These are phyloP conservation scores for Phalanger gymnotis DNA, from an alignment of 2,797 vertebrate genomes.

Conservation along the genomic window DNA sequence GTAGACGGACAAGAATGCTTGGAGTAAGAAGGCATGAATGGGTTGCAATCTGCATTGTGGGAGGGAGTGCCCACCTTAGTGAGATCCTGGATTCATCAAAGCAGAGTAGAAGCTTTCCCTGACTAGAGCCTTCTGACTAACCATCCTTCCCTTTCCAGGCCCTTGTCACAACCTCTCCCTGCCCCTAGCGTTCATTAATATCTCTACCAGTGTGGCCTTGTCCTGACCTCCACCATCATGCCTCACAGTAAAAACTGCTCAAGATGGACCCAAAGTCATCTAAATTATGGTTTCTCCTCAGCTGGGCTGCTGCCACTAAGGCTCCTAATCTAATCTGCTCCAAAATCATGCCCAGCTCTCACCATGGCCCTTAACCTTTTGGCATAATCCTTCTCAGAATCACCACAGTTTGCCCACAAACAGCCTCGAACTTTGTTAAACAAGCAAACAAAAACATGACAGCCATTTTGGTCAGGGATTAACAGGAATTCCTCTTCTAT, in stretches of 20 bases:
- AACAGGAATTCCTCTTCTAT: not conserved
- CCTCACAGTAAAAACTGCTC: conserved; percentile 25
- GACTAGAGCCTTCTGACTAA: not conserved
- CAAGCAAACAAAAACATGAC: not conserved
- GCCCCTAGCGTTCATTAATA: not conserved
- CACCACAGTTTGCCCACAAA: not conserved
- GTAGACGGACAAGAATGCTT: not conserved
- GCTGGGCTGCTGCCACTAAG: not conserved
- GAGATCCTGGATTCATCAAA: not conserved
- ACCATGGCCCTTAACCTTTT: not conserved
- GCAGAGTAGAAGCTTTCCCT: not conserved
- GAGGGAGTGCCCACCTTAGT: not conserved
- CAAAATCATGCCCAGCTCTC: not conserved
- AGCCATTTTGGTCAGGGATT: not conserved
- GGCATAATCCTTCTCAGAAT: not conserved
- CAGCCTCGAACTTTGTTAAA: not conserved
- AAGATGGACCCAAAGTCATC: not conserved
- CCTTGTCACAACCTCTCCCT: not conserved
- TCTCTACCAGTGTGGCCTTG: not conserved
- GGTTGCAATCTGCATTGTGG: not conserved
- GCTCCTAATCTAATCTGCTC: not conserved
- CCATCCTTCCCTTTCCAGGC: not conserved
- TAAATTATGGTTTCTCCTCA: conserved; percentile 4
- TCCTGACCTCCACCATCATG: conserved; percentile 39
- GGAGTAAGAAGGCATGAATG: not conserved